Evolutionary conservation across 2,113 vertebrate genomes (phyloP).

Genomic region (Pterocles orientalis): DNA sequence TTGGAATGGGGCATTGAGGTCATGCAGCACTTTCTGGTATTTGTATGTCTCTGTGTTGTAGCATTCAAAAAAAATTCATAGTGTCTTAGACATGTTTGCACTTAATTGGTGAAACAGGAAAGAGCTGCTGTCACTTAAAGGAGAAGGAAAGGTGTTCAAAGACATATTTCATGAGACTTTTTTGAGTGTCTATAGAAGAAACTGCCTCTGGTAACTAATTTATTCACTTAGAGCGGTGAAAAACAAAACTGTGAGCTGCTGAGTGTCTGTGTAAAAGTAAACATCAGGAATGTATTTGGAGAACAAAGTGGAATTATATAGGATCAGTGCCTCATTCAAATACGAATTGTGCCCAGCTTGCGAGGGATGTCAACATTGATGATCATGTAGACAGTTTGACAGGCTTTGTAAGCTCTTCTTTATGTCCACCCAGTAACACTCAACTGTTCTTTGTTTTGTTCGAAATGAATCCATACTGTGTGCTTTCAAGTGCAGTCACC

Average conservation of each 20-base stretch:
- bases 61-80: background rate
- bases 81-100: background rate
- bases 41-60: background rate
- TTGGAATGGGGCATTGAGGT: rapidly evolving
- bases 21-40: background rate
- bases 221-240: background rate
- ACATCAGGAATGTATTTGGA: background rate
- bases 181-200: background rate
- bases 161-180: background rate
- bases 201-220: background rate
- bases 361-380: background rate
- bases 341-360: background rate
- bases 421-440: background rate
- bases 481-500: background rate
- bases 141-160: background rate
- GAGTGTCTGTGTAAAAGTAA: background rate
- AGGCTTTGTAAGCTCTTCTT: background rate
- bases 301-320: background rate
- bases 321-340: background rate
- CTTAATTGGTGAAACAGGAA: background rate
- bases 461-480: background rate
- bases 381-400: background rate
- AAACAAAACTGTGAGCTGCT: background rate
- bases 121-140: background rate
- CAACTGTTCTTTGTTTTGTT: background rate